Evolutionary conservation across 2,113 vertebrate genomes (phyloP), one percentile per base, ranked within the genome.

Genomic region (Menidia beryllina): DNA sequence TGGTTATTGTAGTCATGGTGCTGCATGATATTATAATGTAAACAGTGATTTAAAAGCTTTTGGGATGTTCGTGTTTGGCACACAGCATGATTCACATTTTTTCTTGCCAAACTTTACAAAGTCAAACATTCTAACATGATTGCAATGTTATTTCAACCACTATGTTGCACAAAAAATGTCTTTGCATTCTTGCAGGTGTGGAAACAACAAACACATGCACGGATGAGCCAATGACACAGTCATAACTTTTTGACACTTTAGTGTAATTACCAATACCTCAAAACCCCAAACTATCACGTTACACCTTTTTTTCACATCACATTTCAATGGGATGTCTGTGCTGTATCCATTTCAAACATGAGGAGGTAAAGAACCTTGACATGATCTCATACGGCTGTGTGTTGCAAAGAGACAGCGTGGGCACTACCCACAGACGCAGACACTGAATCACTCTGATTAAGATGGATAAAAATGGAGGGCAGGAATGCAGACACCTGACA

Each of bases 391-490:
- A 65, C 75, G 21, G 60, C 43, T 52, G 26, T 8, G 21, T 53
- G 48, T 60, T 72, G 51, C 49, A 21, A 43, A 51, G 60, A 81
- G 72, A 75, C 14, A 1, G 64, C 1, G 41, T 58, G 57, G 73
- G 73, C 72, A 1, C 43, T 27, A 41, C n/a, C 0, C 6, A 62
- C 41, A 65, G 50, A 41, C 72, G 57, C 41, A 75, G 80, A 84
- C 63, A 41, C 24, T 75, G 73, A 71, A 41, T 79, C 59, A 82
- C 25, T 75, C 62, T 65, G 60, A 83, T 85, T 85, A 77, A 79
- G 51, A 71, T 59, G 54, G 53, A 71, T 75, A 39, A 66, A 72
- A 70, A 56, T 47, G 23, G 38, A 51, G 78, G 34, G 34, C 56
- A 34, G 74, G 54, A 51, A 68, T 75, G 60, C 38, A 50, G 39